Percentiles rank a stretch among this genome's conserved stretches.
Evolutionary conservation across 2,888 invertebrate species (phyloP).

Genomic region (Hedya salicella): DNA sequence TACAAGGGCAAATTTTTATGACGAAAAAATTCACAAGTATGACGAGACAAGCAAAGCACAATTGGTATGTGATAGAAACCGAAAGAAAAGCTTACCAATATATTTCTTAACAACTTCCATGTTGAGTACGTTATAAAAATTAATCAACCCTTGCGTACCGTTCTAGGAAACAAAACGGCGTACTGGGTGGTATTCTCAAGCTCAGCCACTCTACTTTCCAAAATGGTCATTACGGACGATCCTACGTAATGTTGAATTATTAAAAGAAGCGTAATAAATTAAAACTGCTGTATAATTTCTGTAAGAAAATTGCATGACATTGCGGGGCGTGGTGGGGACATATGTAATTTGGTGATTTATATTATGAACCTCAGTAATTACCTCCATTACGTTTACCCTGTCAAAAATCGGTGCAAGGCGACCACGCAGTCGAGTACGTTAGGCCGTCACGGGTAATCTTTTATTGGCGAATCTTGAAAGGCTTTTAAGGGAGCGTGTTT

Average conservation of each 20-base stretch:
- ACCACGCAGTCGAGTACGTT: conserved; percentile 58
- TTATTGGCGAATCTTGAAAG: conserved; percentile 72
- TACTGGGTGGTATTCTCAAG: conserved; percentile 41
- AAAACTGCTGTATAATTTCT: conserved; percentile 74
- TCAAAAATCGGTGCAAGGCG: conserved; percentile 72
- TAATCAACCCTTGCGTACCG: conserved; percentile 21
- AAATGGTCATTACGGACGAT: conserved; percentile 54
- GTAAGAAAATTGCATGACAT: conserved; percentile 76
- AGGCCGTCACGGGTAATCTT: conserved; percentile 64
- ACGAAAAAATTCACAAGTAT: no score
- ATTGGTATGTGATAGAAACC: no score
- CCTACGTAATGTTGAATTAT: conserved; percentile 54
- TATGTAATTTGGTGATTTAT: conserved; percentile 78
- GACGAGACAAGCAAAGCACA: no score
- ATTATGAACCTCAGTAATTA: conserved; percentile 66
- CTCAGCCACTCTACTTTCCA: conserved; percentile 53
- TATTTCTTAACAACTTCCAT: conserved; percentile 6
- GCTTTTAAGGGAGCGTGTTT: conserved; percentile 77
- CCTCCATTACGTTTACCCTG: conserved; percentile 64
- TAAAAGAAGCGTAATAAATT: conserved; percentile 78
- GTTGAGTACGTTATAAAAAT: conserved; percentile 2
- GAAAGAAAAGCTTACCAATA: background rate
- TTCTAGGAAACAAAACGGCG: conserved; percentile 40
- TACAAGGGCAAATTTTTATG: no score
- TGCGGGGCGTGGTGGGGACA: conserved; percentile 72